Base-by-base conservation (phyloP, 2,888 invertebrate genomes). In the Ochlodes sylvanus region DNA sequence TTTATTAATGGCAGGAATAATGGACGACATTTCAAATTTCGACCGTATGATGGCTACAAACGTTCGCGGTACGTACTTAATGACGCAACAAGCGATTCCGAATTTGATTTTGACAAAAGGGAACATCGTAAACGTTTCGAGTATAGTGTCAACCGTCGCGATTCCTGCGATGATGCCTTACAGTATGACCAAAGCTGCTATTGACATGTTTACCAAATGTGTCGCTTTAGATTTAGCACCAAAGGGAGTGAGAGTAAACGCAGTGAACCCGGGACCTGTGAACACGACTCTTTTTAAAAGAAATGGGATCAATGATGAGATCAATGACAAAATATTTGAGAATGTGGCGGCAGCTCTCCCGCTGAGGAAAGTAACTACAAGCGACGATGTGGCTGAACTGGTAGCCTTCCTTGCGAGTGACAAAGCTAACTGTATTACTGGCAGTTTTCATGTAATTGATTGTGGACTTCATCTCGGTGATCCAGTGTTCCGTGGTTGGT, bases 141-240 rank as follows among this genome's bases (percentile, higher is more conserved):
- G 90, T 71, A 75, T 89, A 41, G 67, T 87, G 7, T 82, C 88
- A 12, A 78, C 73, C 1, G 82, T 80, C 66, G 82, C 89, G 0
- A 61, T 85, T 19, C 77, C 85, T 0, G 67, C 77, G 14, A 80
- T 87, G 81, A 78, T 80, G 21, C 80, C 87, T 0, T 90, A 91
- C 71, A 87, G 86, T 71, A 88, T 90, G 82, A 86, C 89, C 0
- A 91, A 91, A 76, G 88, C 90, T 1, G 89, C 87, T 1, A 71
- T 90, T 2, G 89, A 91, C 64, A 86, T 86, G 82, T 85, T 89
- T 6, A 89, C 88, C 0, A 89, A 88, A 74, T 89, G 89, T 68
- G 73, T 79, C 12, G 89, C 91, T n/a, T 67, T 88, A 21, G 84
- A 88, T 63, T 70, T 86, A 17, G 88, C 82, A 1, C 71, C 79